These are phyloP conservation scores for Euphonia xanthogaster DNA, from an alignment of 2,797 vertebrate species.

Conservation along the genomic window DNA sequence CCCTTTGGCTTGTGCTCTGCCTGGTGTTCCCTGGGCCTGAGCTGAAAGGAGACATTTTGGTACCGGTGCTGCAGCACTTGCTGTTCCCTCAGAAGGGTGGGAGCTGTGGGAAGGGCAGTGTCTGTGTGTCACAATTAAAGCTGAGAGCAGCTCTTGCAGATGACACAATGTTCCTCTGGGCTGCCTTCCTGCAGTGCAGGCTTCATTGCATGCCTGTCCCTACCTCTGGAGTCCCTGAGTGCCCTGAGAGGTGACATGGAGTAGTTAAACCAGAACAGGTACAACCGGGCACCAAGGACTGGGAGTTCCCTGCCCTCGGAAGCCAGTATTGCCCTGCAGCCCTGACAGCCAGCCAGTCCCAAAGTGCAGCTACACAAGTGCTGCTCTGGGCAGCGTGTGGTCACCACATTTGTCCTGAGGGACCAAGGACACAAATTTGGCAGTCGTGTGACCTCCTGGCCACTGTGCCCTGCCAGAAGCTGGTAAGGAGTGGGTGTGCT, in stretches of 20 bases:
- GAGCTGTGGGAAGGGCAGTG: neutral
- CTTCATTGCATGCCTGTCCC: neutral
- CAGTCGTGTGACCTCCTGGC: neutral
- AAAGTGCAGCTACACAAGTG: fast-evolving
- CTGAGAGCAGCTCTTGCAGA: neutral
- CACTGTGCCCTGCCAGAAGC: neutral
- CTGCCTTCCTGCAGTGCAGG: too few species aligned
- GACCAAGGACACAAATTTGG: neutral
- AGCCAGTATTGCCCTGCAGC: too few species aligned
- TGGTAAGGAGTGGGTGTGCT: fast-evolving
- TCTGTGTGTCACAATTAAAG: too few species aligned
- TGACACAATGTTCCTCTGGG: fast-evolving
- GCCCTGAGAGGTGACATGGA: too few species aligned
- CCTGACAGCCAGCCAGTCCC: too few species aligned
- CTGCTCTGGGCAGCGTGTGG: fast-evolving
- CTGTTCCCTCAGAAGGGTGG: neutral
- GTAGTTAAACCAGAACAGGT: neutral
- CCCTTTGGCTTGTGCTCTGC: neutral
- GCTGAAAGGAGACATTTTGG: neutral
- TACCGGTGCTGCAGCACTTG: neutral
- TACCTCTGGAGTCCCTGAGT: neutral
- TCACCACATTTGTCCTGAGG: too few species aligned
- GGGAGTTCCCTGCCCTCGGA: neutral
- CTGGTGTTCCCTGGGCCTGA: neutral
- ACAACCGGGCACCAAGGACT: fast-evolving